Evolutionary conservation across 2,888 invertebrate genomes (phyloP), one percentile per base, ranked within the genome.

Genomic region (Cryptus viduatorius): DNA sequence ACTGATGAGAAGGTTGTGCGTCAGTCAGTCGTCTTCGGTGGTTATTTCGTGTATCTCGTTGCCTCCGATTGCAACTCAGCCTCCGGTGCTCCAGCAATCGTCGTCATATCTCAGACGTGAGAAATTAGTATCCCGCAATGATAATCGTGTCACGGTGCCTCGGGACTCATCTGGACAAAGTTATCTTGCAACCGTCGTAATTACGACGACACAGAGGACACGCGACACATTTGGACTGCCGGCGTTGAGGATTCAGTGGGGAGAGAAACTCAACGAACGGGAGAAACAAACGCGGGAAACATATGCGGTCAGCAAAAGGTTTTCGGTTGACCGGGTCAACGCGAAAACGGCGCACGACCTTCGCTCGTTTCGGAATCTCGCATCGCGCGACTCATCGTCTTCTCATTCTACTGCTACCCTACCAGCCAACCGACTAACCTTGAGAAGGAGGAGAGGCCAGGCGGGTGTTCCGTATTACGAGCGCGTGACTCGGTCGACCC

Each of bases 331-430:
- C 69, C 29, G 44, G 76, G 79, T 79, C 68, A 75, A 64, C 16
- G 14, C n/a, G 31, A 78, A 8, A 81, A 64, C 53, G 68, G 42
- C 14, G 8, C 8, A 8, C 56, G 78, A 65, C 84, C 84, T 81
- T 84, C 78, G 79, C 84, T 84, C 73, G 59, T 16, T 72, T 67
- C 42, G 81, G 53, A 69, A 81, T 81, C 69, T 73, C 61, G 64
- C 37, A 46, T 84, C 64, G 24, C 61, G 46, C 24, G 37, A 37
- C 37, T 37, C 68, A 61, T 50, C 59, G 67, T 53, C 79, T 81
- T 44, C n/a, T 50, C 50, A 5, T 29, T 12, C 46, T 69, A 37
- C 59, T 8, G 8, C 4, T 8, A 37, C 65, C 53, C 59, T 8
- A 37, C 4, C 37, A 37, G 7, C 37, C 7, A 37, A 7, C 37